phyloP scores from a whole-genome alignment of 2,888 invertebrate species.

The Eueremaeus valkanovi region DNA sequence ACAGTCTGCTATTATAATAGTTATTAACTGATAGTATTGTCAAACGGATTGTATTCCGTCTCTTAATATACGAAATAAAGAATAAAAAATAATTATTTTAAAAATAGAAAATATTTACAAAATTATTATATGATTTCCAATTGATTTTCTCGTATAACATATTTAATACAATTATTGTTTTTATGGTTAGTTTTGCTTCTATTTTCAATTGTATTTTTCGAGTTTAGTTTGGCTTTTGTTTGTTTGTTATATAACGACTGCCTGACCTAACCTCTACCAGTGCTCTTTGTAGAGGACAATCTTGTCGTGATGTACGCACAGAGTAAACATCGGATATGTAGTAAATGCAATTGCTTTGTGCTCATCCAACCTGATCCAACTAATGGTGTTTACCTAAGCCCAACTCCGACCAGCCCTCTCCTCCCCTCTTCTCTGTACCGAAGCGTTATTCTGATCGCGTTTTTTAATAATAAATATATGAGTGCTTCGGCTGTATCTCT shows the following conservation, averaged over 20 bases:
- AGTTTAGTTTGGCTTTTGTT: not conserved
- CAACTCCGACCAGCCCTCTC: not conserved
- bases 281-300: slow-evolving; percentile 7
- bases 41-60: not conserved
- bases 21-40: too few species aligned
- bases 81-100: too few species aligned
- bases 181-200: not conserved
- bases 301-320: slow-evolving; percentile 9
- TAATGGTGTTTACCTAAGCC: slow-evolving; percentile 20
- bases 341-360: slow-evolving; percentile 5
- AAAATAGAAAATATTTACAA: not conserved
- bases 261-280: slow-evolving; percentile 3
- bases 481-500: too few species aligned
- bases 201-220: not conserved
- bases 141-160: not conserved
- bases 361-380: slow-evolving; percentile 20
- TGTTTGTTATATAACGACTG: slow-evolving; percentile 1
- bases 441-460: not conserved
- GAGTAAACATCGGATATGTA: not conserved
- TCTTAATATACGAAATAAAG: not conserved
- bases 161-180: not conserved
- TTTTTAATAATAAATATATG: not conserved
- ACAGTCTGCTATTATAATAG: too few species aligned
- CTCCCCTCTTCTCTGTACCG: not conserved
- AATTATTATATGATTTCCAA: not conserved